Percentiles rank a stretch among this genome's conserved stretches.
These are phyloP conservation scores for Labia minor DNA, from an alignment of 2,888 invertebrate genomes.

Conservation along the genomic window DNA sequence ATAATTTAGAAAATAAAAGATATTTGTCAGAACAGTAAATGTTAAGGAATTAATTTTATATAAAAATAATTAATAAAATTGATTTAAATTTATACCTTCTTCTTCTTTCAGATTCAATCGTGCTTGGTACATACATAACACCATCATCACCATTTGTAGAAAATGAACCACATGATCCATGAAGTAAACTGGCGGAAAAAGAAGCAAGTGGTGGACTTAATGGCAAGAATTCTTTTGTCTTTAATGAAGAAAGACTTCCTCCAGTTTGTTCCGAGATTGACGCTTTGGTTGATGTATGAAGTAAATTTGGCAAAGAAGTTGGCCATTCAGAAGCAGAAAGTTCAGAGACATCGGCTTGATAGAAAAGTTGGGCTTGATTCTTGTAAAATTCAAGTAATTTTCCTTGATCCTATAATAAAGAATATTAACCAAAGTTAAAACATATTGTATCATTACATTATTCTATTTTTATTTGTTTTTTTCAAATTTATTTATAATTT, in stretches of 20 bases:
- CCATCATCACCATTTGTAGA: conserved; percentile 70
- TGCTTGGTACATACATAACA: conserved; percentile 50
- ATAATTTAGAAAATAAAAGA: too few species aligned
- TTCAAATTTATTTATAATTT: too few species aligned
- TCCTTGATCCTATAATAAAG: conserved; percentile 51
- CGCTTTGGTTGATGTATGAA: conserved; percentile 69
- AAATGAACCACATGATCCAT: background rate
- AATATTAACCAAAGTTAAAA: conserved; percentile 13
- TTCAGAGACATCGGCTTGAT: conserved; percentile 77
- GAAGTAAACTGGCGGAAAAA: conserved; percentile 49
- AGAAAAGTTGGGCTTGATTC: conserved; percentile 75
- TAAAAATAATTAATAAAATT: background rate
- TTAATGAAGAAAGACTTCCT: conserved; percentile 63
- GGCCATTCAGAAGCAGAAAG: conserved; percentile 48
- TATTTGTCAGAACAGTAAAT: too few species aligned
- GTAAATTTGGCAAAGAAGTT: conserved; percentile 67
- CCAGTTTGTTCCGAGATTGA: conserved; percentile 66
- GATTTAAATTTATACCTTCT: background rate
- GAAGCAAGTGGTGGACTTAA: conserved; percentile 69
- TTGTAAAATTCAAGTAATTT: conserved; percentile 77
- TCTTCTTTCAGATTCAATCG: conserved; percentile 1
- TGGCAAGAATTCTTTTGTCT: conserved; percentile 59
- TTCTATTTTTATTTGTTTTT: too few species aligned
- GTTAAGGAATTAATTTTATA: too few species aligned
- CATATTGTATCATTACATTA: background rate